phyloP scores from a whole-genome alignment of 2,797 vertebrate genomes.

The Sebastes kiyomatsui region DNA sequence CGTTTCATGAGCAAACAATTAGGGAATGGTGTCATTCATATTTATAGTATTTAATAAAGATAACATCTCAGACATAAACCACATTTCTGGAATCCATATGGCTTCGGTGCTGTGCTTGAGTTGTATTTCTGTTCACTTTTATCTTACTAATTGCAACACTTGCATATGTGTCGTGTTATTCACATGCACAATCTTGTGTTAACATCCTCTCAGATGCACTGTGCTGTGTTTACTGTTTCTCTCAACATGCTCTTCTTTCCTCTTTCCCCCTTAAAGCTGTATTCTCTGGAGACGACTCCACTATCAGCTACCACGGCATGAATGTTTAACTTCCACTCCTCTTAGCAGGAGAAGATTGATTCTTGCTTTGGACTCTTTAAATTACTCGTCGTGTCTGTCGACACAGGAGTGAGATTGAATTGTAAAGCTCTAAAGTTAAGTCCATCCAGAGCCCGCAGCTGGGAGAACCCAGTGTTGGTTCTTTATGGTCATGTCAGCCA shows the following conservation, averaged over 20 bases:
- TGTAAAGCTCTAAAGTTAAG: conserved; percentile 23
- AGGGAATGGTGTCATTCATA: neutral
- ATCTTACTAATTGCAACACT: conserved; percentile 24
- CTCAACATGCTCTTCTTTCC: conserved; percentile 9
- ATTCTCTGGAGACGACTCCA: conserved; percentile 32
- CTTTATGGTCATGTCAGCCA: conserved; percentile 45
- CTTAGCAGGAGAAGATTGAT: conserved; percentile 41
- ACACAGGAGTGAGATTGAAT: conserved; percentile 28
- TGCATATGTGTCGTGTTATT: neutral
- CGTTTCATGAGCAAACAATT: neutral
- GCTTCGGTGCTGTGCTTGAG: neutral
- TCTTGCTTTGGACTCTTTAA: conserved; percentile 28
- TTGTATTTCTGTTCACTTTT: conserved; percentile 12
- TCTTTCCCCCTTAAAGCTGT: neutral
- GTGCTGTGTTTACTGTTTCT: conserved; percentile 25
- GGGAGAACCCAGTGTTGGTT: conserved; percentile 22
- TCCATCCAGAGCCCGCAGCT: conserved; percentile 6
- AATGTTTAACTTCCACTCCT: conserved; percentile 52
- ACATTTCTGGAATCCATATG: conserved; percentile 5
- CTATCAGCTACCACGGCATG: conserved; percentile 40
- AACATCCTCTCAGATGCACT: conserved; percentile 11
- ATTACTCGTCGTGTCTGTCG: conserved; percentile 26
- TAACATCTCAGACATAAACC: neutral
- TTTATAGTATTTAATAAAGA: conserved; percentile 15
- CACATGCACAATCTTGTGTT: neutral